phyloP scores from a whole-genome alignment of 2,888 invertebrate genomes.

The Conomelus anceps region DNA sequence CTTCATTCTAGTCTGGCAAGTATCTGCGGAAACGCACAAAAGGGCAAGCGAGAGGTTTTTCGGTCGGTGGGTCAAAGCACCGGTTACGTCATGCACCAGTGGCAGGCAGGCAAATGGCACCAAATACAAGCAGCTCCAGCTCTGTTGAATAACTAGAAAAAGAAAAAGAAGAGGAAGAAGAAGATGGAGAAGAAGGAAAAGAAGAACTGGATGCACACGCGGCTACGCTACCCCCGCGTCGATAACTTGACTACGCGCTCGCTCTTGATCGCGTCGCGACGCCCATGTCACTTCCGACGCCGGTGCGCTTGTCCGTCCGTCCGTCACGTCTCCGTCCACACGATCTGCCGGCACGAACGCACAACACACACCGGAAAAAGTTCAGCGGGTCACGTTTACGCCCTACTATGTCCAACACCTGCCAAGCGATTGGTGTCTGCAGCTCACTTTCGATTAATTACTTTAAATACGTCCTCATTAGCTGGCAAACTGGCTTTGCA shows the following conservation, averaged over 20 bases:
- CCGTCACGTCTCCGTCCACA: neutral
- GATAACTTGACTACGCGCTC: no score
- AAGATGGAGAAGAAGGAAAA: no score
- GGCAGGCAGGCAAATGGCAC: neutral
- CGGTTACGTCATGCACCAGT: no score
- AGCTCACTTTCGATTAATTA: neutral
- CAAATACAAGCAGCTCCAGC: neutral
- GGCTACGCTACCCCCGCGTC: no score
- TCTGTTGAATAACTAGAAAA: neutral
- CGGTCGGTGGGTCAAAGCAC: neutral
- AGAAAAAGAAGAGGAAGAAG: no score
- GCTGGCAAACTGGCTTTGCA: neutral
- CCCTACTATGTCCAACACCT: neutral
- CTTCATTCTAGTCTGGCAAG: neutral
- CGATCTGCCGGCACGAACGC: neutral
- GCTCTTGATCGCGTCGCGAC: no score
- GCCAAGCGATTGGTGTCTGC: neutral
- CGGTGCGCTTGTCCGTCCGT: no score
- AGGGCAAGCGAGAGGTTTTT: neutral
- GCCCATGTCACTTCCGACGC: no score
- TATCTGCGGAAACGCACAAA: neutral
- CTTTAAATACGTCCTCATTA: neutral
- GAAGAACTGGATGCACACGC: no score
- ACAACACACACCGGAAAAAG: neutral
- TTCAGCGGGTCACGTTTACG: neutral